These are phyloP conservation scores for Aphelinus certus DNA, from an alignment of 1,140 invertebrate genomes.

Conservation along the genomic window DNA sequence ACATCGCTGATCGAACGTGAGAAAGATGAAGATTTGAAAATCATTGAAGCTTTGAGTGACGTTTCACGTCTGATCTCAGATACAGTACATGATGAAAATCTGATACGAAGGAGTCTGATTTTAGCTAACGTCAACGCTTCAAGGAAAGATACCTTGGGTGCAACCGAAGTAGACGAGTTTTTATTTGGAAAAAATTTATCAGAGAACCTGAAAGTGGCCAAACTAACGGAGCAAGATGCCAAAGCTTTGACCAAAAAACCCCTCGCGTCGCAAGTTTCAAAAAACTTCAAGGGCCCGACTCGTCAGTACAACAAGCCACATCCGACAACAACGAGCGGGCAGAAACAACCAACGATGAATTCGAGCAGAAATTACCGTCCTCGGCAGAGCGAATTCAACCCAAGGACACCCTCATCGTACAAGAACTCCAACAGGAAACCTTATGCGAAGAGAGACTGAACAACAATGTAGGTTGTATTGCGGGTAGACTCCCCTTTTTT, in stretches of 20 bases:
- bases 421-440: neutral
- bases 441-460: constrained; percentile 5
- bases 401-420: neutral
- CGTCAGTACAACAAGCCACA: constrained; percentile 19
- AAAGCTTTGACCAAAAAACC: neutral
- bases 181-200: constrained; percentile 30
- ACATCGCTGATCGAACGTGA: neutral
- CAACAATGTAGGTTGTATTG: constrained; percentile 16
- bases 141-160: constrained; percentile 18
- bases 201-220: constrained; percentile 26
- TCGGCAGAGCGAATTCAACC: neutral
- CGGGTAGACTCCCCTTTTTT: constrained; percentile 7
- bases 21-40: neutral
- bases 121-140: constrained; percentile 22
- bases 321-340: constrained; percentile 4
- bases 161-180: constrained; percentile 6
- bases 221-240: neutral
- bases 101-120: constrained; percentile 28
- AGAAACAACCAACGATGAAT: neutral
- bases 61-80: constrained; percentile 27
- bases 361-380: neutral
- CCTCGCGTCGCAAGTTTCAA: neutral
- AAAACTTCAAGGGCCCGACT: constrained; percentile 10
- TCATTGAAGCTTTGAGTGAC: constrained; percentile 34
- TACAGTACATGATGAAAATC: constrained; percentile 27